Conservation (phyloP, 2,888 invertebrate genomes). For the Sarcophaga variegata region DNA sequence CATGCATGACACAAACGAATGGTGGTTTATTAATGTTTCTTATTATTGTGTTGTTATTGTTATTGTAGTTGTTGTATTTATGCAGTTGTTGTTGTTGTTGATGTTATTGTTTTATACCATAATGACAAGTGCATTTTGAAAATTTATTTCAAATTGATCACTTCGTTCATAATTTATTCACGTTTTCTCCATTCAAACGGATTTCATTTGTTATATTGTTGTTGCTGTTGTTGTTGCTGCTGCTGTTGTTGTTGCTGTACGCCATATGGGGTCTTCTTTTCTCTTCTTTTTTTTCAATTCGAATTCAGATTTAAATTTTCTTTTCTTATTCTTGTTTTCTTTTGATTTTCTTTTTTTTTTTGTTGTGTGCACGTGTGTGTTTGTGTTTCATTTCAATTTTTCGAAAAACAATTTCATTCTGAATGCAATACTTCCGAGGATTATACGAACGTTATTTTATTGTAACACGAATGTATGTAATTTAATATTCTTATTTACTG, state of each 20-base stretch:
- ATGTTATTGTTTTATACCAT: not conserved
- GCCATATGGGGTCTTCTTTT: slow-evolving; percentile 67
- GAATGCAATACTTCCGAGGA: slow-evolving; percentile 50
- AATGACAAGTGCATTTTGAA: slow-evolving; percentile 62
- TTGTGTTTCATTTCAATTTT: slow-evolving; percentile 21
- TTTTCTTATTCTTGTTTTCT: not conserved
- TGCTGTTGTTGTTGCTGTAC: slow-evolving; percentile 4
- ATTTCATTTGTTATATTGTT: not conserved
- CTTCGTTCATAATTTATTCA: slow-evolving; percentile 27
- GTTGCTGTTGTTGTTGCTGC: not conserved
- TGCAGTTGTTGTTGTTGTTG: slow-evolving; percentile 3
- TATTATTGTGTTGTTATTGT: not conserved
- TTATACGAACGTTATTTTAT: slow-evolving; percentile 7
- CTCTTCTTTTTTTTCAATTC: slow-evolving; percentile 16
- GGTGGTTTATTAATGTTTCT: not conserved
- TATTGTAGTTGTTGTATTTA: not conserved
- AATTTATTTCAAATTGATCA: slow-evolving; percentile 62
- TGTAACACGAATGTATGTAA: slow-evolving; percentile 66
- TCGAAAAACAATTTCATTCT: slow-evolving; percentile 28
- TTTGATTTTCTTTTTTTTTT: not conserved
- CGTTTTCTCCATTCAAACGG: slow-evolving; percentile 16
- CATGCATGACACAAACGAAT: not conserved
- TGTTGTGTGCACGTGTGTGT: not conserved
- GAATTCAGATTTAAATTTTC: not conserved
- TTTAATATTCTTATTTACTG: slow-evolving; percentile 59